A percentile compares a stretch with the other conserved stretches of the same genome.
These are phyloP conservation scores for Clistopyga incitator DNA, from an alignment of 2,888 invertebrate genomes.

Conservation along the genomic window DNA sequence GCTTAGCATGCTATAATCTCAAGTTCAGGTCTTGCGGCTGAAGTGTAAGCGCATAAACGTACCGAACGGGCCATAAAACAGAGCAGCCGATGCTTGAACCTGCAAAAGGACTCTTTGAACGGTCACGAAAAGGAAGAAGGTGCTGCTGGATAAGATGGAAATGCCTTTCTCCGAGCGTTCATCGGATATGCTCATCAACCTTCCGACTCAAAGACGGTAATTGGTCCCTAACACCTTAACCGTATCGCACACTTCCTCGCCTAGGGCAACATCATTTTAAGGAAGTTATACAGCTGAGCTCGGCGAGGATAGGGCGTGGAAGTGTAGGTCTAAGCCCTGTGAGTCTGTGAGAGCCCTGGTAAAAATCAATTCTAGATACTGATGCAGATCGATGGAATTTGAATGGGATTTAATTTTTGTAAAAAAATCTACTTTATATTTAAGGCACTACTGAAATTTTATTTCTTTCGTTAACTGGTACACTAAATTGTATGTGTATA, in stretches of 20 bases:
- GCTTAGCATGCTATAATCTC: background rate
- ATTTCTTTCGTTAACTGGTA: too few relatives aligned
- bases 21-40: background rate
- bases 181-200: conserved; percentile 3
- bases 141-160: background rate
- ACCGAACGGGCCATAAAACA: conserved; percentile 2
- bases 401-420: too few relatives aligned
- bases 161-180: background rate
- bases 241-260: background rate
- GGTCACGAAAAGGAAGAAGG: background rate
- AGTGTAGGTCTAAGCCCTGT: too few relatives aligned
- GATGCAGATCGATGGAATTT: too few relatives aligned
- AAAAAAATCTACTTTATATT: too few relatives aligned
- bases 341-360: too few relatives aligned
- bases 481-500: too few relatives aligned
- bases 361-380: too few relatives aligned
- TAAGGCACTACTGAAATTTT: too few relatives aligned
- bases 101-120: conserved; percentile 4
- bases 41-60: conserved; percentile 9
- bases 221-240: background rate
- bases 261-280: background rate
- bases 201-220: conserved; percentile 9
- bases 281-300: too few relatives aligned
- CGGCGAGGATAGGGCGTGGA: too few relatives aligned
- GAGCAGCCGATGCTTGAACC: conserved; percentile 2